Evolutionary conservation across 2,113 vertebrate species (phyloP).

Genomic region (Burhinus bistriatus): DNA sequence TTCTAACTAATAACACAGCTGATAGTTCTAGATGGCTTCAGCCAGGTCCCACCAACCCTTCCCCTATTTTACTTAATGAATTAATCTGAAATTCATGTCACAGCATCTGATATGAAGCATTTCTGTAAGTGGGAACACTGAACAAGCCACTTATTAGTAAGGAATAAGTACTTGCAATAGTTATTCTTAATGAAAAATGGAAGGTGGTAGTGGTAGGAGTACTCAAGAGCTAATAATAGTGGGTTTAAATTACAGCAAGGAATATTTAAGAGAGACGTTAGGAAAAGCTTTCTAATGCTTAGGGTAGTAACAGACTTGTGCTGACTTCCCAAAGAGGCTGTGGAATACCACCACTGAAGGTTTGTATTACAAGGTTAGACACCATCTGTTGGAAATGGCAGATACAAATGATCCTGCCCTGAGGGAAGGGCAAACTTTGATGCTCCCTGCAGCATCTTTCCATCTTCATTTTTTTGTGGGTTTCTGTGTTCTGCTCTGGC

Average conservation of each 20-base stretch:
- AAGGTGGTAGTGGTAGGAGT: background rate
- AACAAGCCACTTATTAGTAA: conserved; percentile 20
- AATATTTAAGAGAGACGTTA: background rate
- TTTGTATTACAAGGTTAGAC: background rate
- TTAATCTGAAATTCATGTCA: background rate
- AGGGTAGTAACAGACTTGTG: background rate
- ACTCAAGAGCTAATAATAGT: background rate
- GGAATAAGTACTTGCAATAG: background rate
- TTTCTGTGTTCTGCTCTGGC: background rate
- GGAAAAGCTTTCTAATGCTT: background rate
- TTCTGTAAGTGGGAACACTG: background rate
- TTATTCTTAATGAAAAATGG: conserved; percentile 23
- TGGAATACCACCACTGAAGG: background rate
- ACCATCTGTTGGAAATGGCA: background rate
- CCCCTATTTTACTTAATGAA: background rate
- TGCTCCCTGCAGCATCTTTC: background rate
- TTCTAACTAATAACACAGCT: background rate
- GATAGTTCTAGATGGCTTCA: background rate
- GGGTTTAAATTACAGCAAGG: background rate
- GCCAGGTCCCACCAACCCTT: background rate
- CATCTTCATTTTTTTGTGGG: background rate
- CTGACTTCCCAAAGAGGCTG: background rate
- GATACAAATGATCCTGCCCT: background rate
- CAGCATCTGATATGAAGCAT: background rate
- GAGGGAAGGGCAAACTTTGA: background rate